phyloP scores from a whole-genome alignment of 2,113 vertebrate genomes.

The Coptodon rendalli region DNA sequence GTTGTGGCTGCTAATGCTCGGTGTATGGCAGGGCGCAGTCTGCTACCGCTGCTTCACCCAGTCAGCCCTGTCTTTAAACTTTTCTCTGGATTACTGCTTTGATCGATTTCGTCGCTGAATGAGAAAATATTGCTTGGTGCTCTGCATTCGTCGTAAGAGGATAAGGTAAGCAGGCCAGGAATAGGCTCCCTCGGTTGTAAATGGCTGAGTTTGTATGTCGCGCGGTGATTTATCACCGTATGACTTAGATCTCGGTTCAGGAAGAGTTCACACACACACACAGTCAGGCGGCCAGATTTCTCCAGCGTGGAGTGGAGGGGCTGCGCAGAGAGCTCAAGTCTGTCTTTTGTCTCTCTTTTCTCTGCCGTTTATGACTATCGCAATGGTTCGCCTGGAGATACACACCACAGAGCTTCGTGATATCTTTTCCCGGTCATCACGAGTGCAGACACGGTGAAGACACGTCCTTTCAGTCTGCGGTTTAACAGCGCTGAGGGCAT shows the following conservation, averaged over 20 bases:
- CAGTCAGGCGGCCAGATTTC: slow-evolving; percentile 89
- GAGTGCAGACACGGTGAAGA: slow-evolving; percentile 21
- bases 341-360: slow-evolving; percentile 68
- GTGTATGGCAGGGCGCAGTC: slow-evolving; percentile 67
- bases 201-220: slow-evolving; percentile 92
- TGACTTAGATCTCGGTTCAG: slow-evolving; percentile 99
- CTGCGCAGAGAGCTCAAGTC: slow-evolving; percentile 69
- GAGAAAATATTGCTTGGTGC: slow-evolving; percentile 79
- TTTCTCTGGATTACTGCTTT: slow-evolving; percentile 73
- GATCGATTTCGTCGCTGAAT: slow-evolving; percentile 81
- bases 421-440: slow-evolving; percentile 11
- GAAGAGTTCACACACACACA: slow-evolving; percentile 96
- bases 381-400: slow-evolving; percentile 36
- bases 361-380: slow-evolving; percentile 39
- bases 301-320: slow-evolving; percentile 78
- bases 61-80: slow-evolving; percentile 56
- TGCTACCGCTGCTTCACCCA: slow-evolving; percentile 42
- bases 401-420: background rate
- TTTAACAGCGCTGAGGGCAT: background rate
- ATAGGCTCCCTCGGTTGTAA: slow-evolving; percentile 85
- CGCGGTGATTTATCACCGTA: slow-evolving; percentile 99
- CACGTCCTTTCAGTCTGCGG: slow-evolving; percentile 28
- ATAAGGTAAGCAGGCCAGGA: slow-evolving; percentile 97
- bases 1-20: slow-evolving; percentile 73
- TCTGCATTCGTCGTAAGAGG: slow-evolving; percentile 89